Evolutionary conservation across 2,113 vertebrate species (phyloP).

Genomic region (Phaethornis superciliosus): DNA sequence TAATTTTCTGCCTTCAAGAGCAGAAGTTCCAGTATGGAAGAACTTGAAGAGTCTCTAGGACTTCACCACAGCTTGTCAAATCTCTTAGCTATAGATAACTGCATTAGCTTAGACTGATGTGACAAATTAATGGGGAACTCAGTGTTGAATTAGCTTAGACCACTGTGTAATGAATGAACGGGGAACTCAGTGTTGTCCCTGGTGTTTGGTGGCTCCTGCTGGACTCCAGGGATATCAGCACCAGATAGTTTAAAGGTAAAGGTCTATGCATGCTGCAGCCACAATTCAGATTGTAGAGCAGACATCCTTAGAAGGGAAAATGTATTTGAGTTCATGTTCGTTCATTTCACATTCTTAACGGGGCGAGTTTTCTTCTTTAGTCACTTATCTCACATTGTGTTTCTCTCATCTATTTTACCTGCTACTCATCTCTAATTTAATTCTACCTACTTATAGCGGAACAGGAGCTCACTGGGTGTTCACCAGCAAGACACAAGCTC

Average conservation of each 20-base stretch:
- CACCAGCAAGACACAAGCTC: not conserved
- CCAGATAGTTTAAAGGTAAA: not conserved
- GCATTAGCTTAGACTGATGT: not conserved
- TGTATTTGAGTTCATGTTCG: not conserved
- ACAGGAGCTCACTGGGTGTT: not conserved
- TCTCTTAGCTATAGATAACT: not conserved
- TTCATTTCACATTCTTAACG: not conserved
- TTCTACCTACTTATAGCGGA: not conserved
- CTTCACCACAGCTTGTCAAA: not conserved
- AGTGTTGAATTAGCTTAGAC: not conserved
- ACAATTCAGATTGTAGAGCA: not conserved
- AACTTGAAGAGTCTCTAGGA: not conserved
- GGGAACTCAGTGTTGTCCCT: not conserved
- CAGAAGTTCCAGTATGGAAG: not conserved
- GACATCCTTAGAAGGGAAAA: not conserved
- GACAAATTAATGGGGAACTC: not conserved
- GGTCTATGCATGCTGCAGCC: not conserved
- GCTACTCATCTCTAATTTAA: not conserved
- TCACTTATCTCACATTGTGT: not conserved
- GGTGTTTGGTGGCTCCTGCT: conserved; percentile 15
- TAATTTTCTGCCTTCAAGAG: not conserved
- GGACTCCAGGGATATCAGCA: not conserved
- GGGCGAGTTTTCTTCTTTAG: not conserved
- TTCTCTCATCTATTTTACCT: not conserved
- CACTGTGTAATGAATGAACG: not conserved